Evolutionary conservation across 1,140 invertebrate species (phyloP).

Genomic region (Maconellicoccus hirsutus): DNA sequence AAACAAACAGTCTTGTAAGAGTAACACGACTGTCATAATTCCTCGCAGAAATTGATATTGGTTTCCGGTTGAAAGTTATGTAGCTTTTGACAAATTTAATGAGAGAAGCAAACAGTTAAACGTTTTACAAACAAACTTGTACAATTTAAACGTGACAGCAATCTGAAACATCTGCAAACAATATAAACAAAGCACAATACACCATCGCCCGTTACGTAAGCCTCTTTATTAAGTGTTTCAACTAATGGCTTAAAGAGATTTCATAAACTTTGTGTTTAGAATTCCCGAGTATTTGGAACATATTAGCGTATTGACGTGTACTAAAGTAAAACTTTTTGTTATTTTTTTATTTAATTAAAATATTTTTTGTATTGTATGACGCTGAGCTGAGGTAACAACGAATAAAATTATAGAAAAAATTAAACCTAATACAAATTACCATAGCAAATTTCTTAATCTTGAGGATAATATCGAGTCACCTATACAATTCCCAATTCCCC

Average conservation of each 20-base stretch:
- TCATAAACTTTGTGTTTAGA: background rate
- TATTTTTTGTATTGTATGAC: too few relatives aligned
- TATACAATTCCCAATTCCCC: background rate
- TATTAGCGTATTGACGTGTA: too few relatives aligned
- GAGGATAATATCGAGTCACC: background rate
- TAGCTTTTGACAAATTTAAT: slow-evolving; percentile 5
- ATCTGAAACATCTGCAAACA: background rate
- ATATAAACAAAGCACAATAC: background rate
- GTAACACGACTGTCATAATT: background rate
- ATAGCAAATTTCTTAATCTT: too few relatives aligned
- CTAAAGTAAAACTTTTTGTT: too few relatives aligned
- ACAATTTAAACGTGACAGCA: slow-evolving; percentile 4
- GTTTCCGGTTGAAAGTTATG: background rate
- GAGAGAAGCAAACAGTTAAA: slow-evolving; percentile 8
- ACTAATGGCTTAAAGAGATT: slow-evolving; percentile 9
- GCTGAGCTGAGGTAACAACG: too few relatives aligned
- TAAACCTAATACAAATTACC: too few relatives aligned
- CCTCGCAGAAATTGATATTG: background rate
- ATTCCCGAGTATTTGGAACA: too few relatives aligned
- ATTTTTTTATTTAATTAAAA: too few relatives aligned
- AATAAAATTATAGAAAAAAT: too few relatives aligned
- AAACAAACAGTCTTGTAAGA: too few relatives aligned
- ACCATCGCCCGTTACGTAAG: background rate
- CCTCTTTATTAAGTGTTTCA: slow-evolving; percentile 4
- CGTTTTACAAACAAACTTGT: background rate